Base-by-base conservation (phyloP, 2,888 invertebrate genomes). In the Heliconius erato region DNA sequence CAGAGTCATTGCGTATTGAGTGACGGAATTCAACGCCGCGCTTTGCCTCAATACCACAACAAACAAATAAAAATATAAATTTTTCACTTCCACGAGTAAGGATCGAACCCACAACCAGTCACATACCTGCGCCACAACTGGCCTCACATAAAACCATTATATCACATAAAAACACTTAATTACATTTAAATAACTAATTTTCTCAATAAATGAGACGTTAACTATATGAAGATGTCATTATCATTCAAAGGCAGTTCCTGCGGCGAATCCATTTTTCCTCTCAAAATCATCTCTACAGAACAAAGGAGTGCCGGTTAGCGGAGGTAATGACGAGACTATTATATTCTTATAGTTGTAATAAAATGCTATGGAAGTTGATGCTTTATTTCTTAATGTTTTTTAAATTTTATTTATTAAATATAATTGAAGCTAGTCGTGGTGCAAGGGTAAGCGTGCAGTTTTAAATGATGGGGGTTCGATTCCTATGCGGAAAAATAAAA, bases 301-400 rank as follows among this genome's bases (percentile, higher is more conserved):
- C 90, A 91, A 91, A 92, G 91, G 90, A 89, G 91, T 88, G 88
- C 87, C 89, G 87, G 91, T 93, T 91, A 90, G 89, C 86, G 89
- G 82, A 89, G 89, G 89, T 91, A 91, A 92, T 92, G 90, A 89
- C 88, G 85, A 86, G 87, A 86, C 87, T 86, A 77, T 77, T 77
- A 81, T 76, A 81, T 79, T 44, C 44, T 26, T 44, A 79, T 63
- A 71, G 65, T 63, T 44, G 77, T 77, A 80, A 79, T 79, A 68
- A n/a, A 79, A 40, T 54, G 63, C 71, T 59, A 81, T 81, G 32
- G 79, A 28, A 71, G 80, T 67, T 79, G 67, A 82, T 82, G 26
- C 7, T 79, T 54, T 23, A 54, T 54, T 54, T 54, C 23, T 0
- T 7, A 19, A 54, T 19, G 19, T 7, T 19, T 19, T 44, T 19